Base-by-base conservation (phyloP, 2,888 invertebrate species). In the Drosophila basisetae region DNA sequence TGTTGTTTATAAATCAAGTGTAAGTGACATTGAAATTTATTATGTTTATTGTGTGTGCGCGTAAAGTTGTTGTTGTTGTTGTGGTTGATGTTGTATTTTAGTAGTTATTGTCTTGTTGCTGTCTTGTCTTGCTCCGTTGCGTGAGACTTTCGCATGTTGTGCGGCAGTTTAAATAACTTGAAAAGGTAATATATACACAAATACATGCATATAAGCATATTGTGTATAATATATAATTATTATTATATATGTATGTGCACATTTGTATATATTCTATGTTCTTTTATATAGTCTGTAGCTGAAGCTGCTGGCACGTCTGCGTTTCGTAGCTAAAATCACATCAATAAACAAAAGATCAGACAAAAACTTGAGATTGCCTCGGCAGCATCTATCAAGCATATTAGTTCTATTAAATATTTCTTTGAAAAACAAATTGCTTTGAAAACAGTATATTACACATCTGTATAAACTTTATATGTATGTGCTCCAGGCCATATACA, bases 11-110 rank as follows among this genome's bases (percentile, higher is more conserved):
- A 91, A 90, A 91, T 89, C 82, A 91, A 89, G 76, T 83, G 84
- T 84, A 84, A 91, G 91, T 84, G 90, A 88, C 90, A 91, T 91
- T 90, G 91, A 90, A 90, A 84, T 83, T 82, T 89, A 89, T 89
- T 83, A 68, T 77, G 72, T 67, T 76, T 72, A 58, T 66, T 68
- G 65, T 66, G 28, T 52, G 55, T 30, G 28, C 47, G 28, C 59
- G 55, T 47, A 49, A 50, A 55, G 60, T 73, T 71, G 18, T 52
- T 67, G 39, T 52, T 60, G 43, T 22, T 77, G 56, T 49, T 67
- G 25, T 54, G 50, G 43, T 54, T 41, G n/a, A 68, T 62, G 31
- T 54, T 56, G 55, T 66, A 35, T 47, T 22, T 64, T 47, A 61
- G 41, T 63, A 30, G 56, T 54, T 71, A 58, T 69, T 72, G 37